Evolutionary conservation across 1,140 invertebrate genomes (phyloP).

Genomic region (Drosophila ogumai): DNA sequence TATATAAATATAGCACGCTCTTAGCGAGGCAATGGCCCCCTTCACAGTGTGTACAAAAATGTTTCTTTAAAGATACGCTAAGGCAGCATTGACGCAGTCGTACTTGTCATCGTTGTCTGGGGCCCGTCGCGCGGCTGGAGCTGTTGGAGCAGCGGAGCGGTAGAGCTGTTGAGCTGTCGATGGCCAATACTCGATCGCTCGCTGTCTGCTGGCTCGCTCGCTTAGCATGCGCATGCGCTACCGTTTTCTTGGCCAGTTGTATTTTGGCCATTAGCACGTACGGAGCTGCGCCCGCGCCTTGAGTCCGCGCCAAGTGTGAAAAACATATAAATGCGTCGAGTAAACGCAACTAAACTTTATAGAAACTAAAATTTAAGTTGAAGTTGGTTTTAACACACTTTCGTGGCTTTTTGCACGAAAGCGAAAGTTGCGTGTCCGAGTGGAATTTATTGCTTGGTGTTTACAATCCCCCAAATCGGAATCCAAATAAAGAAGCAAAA

Average conservation of each 20-base stretch:
- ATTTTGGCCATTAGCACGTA: slow-evolving; percentile 84
- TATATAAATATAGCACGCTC: no score
- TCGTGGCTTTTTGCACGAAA: slow-evolving; percentile 54
- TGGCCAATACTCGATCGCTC: slow-evolving; percentile 27
- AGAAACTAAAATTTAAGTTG: slow-evolving; percentile 59
- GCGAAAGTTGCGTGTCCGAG: slow-evolving; percentile 71
- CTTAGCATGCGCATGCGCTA: slow-evolving; percentile 78
- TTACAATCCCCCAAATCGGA: slow-evolving; percentile 11
- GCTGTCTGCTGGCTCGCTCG: slow-evolving; percentile 24
- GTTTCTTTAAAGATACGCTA: slow-evolving; percentile 23
- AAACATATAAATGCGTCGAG: slow-evolving; percentile 45
- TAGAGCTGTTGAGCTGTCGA: slow-evolving; percentile 11
- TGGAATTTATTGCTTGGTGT: slow-evolving; percentile 42
- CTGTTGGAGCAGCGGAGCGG: slow-evolving; percentile 1
- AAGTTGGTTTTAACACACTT: slow-evolving; percentile 54
- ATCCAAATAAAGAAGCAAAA: slow-evolving; percentile 20
- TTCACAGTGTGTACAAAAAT: not conserved
- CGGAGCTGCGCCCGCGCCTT: slow-evolving; percentile 71
- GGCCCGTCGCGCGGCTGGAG: slow-evolving; percentile 13
- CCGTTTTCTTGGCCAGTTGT: slow-evolving; percentile 82
- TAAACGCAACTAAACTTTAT: slow-evolving; percentile 35
- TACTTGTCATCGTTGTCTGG: slow-evolving; percentile 36
- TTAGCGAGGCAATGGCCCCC: not conserved
- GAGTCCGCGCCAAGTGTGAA: slow-evolving; percentile 59
- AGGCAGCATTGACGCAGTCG: slow-evolving; percentile 19